Conservation (phyloP, 2,888 invertebrate species). For the Bhutanitis thaidina region DNA sequence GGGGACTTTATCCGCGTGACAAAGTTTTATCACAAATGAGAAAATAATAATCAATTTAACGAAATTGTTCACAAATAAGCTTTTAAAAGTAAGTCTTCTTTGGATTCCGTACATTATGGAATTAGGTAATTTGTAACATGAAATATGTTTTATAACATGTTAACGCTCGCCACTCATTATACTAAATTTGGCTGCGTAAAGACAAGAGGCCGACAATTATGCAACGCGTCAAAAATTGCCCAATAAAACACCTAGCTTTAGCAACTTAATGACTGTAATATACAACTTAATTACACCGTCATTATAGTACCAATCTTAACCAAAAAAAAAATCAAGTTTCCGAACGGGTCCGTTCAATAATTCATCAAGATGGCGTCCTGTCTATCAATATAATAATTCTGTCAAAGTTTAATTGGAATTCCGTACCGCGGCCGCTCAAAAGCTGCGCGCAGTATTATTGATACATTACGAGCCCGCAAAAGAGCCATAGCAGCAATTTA, state of each 20-base stretch:
- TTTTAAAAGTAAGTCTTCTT: too few relatives aligned
- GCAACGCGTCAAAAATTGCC: slow-evolving; percentile 24
- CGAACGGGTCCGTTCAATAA: slow-evolving; percentile 48
- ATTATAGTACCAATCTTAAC: slow-evolving; percentile 41
- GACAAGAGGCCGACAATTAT: slow-evolving; percentile 14
- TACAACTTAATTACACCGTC: slow-evolving; percentile 30
- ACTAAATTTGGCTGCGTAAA: neutral
- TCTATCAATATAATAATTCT: slow-evolving; percentile 77
- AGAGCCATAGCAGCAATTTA: slow-evolving; percentile 72
- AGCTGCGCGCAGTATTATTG: slow-evolving; percentile 66
- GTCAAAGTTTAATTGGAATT: slow-evolving; percentile 77
- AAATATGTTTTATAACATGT: too few relatives aligned
- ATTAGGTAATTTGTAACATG: too few relatives aligned
- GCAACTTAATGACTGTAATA: slow-evolving; percentile 11
- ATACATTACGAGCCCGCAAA: slow-evolving; percentile 73
- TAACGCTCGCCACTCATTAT: too few relatives aligned
- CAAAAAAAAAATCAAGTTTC: slow-evolving; percentile 39
- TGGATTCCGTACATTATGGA: too few relatives aligned
- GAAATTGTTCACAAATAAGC: too few relatives aligned
- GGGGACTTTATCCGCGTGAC: too few relatives aligned
- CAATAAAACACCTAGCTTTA: slow-evolving; percentile 19
- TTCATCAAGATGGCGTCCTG: slow-evolving; percentile 61
- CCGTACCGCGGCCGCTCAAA: slow-evolving; percentile 50
- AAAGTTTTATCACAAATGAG: too few relatives aligned
- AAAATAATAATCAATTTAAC: too few relatives aligned